A percentile compares a stretch with the other conserved stretches of the same genome.
phyloP scores from a whole-genome alignment of 2,113 vertebrate species.

The Scomber colias region DNA sequence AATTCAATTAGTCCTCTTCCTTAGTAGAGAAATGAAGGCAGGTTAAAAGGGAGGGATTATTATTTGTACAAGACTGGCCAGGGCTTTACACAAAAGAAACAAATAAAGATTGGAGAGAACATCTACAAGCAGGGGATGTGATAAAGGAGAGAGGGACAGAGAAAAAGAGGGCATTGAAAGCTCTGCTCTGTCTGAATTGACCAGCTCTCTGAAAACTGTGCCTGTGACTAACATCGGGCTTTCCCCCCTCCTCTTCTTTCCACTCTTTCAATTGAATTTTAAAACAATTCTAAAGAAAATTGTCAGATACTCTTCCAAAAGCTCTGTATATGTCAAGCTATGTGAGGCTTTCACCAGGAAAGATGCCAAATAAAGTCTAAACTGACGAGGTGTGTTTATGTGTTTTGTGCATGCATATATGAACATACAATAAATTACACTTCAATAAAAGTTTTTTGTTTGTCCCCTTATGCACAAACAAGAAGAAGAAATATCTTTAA shows the following conservation, averaged over 20 bases:
- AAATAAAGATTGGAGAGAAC: conserved; percentile 94
- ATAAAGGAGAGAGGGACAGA: conserved; percentile 82
- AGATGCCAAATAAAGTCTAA: conserved; percentile 71
- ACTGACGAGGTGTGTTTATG: conserved; percentile 50
- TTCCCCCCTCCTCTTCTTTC: conserved; percentile 38
- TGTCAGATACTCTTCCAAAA: conserved; percentile 57
- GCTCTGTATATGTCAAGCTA: conserved; percentile 49
- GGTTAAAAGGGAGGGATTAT: conserved; percentile 94
- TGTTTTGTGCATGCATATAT: conserved; percentile 19
- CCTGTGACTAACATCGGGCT: conserved; percentile 57
- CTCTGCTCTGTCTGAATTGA: conserved; percentile 84
- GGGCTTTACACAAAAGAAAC: conserved; percentile 89
- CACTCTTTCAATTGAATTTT: conserved; percentile 76
- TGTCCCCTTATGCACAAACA: too few relatives aligned
- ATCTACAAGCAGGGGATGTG: conserved; percentile 87
- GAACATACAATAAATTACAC: neutral
- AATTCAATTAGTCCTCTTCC: conserved; percentile 97
- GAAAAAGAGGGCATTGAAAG: conserved; percentile 85
- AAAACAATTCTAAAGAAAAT: conserved; percentile 84
- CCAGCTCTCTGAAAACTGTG: conserved; percentile 80
- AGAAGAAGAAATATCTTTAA: neutral
- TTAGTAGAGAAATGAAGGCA: conserved; percentile 89
- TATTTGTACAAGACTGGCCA: conserved; percentile 92
- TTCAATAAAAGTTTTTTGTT: neutral
- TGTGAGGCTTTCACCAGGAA: conserved; percentile 63